Evolutionary conservation across 2,888 invertebrate species (phyloP).

Genomic region (Drosophila multiciliata): DNA sequence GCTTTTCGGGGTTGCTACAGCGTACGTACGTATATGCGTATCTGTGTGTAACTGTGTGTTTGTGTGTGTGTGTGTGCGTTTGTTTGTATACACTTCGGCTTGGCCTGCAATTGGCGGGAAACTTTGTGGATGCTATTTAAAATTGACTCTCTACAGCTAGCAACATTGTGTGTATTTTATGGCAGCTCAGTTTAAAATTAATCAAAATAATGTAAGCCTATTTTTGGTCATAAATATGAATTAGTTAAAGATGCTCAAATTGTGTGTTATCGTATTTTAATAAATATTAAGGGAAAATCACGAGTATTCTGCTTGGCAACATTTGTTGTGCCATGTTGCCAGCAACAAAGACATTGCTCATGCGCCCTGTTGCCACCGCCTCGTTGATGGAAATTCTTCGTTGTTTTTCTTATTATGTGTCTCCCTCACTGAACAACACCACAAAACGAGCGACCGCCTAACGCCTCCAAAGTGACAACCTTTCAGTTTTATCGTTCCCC

Average conservation of each 20-base stretch:
- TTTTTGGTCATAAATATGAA: constrained; percentile 1
- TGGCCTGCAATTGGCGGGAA: constrained; percentile 82
- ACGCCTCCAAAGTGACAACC: constrained; percentile 79
- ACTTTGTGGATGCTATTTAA: constrained; percentile 72
- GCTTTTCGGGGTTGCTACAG: constrained; percentile 73
- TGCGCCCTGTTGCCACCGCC: constrained; percentile 68
- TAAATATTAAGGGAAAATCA: not conserved
- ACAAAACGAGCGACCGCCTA: constrained; percentile 64
- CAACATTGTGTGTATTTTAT: constrained; percentile 43
- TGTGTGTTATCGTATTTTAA: not conserved
- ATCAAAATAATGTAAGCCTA: not conserved
- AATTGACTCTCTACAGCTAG: constrained; percentile 31
- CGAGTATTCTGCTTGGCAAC: constrained; percentile 41
- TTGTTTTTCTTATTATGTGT: constrained; percentile 63
- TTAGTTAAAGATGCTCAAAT: not conserved
- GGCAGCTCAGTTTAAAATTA: not conserved
- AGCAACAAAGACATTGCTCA: constrained; percentile 65
- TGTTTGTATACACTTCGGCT: constrained; percentile 75
- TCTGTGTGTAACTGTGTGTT: constrained; percentile 16
- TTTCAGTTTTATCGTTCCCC: constrained; percentile 73
- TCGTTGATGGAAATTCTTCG: constrained; percentile 54
- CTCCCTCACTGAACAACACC: constrained; percentile 24
- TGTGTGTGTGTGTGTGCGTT: constrained; percentile 41
- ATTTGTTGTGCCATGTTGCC: constrained; percentile 64
- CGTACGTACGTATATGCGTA: constrained; percentile 15